Evolutionary conservation across 2,113 vertebrate species (phyloP).

Genomic region (Hyperoodon ampullatus): DNA sequence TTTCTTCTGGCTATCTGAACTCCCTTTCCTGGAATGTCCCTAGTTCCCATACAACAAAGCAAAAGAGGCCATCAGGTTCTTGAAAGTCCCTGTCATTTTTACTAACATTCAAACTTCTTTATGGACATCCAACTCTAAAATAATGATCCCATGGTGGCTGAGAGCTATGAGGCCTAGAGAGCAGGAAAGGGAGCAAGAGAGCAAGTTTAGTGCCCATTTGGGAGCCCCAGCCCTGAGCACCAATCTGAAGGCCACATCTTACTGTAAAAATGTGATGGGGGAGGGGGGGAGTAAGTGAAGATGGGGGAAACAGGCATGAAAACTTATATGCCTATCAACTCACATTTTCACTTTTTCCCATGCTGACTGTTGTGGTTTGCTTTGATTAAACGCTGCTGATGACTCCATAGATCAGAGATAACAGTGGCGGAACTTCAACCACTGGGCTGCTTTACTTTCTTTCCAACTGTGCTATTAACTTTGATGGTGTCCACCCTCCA

Average conservation of each 20-base stretch:
- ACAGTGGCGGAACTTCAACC: not conserved
- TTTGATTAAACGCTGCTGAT: not conserved
- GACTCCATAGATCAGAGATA: not conserved
- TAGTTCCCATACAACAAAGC: not conserved
- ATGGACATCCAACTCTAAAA: slow-evolving; percentile 14
- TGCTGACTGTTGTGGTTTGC: not conserved
- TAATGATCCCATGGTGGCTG: not conserved
- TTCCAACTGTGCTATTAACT: not conserved
- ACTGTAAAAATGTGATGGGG: not conserved
- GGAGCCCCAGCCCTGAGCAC: slow-evolving; percentile 76
- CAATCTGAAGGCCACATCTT: slow-evolving; percentile 38
- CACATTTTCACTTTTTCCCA: slow-evolving; percentile 29
- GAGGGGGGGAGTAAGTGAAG: not conserved
- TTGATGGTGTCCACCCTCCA: slow-evolving; percentile 29
- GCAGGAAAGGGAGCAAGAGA: slow-evolving; percentile 72
- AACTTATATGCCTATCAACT: not conserved
- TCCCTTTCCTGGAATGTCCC: not conserved
- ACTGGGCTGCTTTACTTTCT: not conserved
- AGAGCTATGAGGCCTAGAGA: slow-evolving; percentile 67
- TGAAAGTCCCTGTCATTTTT: not conserved
- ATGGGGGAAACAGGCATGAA: slow-evolving; percentile 1
- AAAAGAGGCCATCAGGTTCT: not conserved
- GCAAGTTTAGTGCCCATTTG: slow-evolving; percentile 61
- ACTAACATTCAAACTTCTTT: not conserved
- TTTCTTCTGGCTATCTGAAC: not conserved